Conservation (phyloP, 2,888 invertebrate species). For the Nymphalis c-album region DNA sequence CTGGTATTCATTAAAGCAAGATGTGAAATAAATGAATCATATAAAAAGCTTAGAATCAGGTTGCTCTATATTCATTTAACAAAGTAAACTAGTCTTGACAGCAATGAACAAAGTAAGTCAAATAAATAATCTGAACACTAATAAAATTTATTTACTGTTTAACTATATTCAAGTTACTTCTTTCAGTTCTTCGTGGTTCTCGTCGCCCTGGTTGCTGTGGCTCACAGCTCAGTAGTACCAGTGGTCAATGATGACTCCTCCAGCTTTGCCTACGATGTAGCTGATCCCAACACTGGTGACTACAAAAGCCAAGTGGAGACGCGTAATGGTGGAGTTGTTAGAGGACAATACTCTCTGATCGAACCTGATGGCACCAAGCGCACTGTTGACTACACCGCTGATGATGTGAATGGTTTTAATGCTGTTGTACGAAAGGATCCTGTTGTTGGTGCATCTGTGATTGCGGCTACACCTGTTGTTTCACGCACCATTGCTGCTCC, state of each 20-base stretch:
- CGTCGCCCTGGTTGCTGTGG: conserved; percentile 68
- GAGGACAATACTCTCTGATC: conserved; percentile 78
- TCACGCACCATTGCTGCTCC: conserved; percentile 31
- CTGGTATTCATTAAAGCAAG: conserved; percentile 28
- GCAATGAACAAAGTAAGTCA: conserved; percentile 71
- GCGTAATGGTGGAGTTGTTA: conserved; percentile 72
- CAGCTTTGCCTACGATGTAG: conserved; percentile 78
- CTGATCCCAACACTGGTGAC: conserved; percentile 81
- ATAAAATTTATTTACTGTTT: neutral
- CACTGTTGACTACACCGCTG: conserved; percentile 79
- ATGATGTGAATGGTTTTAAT: conserved; percentile 78
- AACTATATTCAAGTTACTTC: conserved; percentile 5
- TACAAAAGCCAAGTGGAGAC: conserved; percentile 79
- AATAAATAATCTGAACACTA: neutral
- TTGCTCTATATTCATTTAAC: conserved; percentile 17
- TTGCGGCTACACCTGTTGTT: conserved; percentile 37
- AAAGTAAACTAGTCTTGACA: conserved; percentile 43
- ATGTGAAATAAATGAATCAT: conserved; percentile 46
- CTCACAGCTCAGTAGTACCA: conserved; percentile 74
- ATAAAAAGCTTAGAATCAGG: conserved; percentile 56
- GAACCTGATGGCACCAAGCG: conserved; percentile 80
- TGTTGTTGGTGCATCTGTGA: conserved; percentile 47
- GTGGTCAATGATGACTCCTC: conserved; percentile 59
- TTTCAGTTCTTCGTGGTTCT: conserved; percentile 69
- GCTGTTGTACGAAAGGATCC: conserved; percentile 79